These are phyloP conservation scores for Lasioglossum lativentre DNA, from an alignment of 2,888 invertebrate genomes.

Conservation along the genomic window DNA sequence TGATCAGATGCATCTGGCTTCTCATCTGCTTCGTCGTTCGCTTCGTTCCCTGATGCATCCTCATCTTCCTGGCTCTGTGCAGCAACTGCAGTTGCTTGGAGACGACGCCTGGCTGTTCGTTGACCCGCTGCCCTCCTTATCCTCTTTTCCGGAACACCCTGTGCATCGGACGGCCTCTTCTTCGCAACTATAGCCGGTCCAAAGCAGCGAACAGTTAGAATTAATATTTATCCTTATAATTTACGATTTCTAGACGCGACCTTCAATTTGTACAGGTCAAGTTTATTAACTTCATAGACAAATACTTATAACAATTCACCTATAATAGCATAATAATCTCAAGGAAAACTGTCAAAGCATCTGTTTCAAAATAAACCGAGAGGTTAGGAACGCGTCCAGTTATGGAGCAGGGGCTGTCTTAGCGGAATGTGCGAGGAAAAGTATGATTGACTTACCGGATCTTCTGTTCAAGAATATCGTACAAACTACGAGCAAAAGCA, in stretches of 20 bases:
- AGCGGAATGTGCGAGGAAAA: neutral
- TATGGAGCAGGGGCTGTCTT: neutral
- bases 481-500: constrained; percentile 71
- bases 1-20: constrained; percentile 87
- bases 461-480: constrained; percentile 68
- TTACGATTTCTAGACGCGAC: neutral
- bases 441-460: constrained; percentile 62
- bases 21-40: constrained; percentile 85
- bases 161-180: neutral
- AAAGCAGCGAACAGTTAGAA: neutral
- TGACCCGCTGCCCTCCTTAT: constrained; percentile 89
- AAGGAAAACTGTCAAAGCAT: constrained; percentile 33
- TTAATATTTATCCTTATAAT: neutral
- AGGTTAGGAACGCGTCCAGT: constrained; percentile 23
- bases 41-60: constrained; percentile 80
- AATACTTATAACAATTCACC: too few relatives aligned
- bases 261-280: neutral
- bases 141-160: constrained; percentile 49
- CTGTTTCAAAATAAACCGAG: constrained; percentile 31
- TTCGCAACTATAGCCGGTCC: constrained; percentile 23
- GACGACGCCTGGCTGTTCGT: constrained; percentile 89
- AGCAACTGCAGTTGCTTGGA: constrained; percentile 86
- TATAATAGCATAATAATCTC: neutral
- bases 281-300: too few relatives aligned
- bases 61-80: constrained; percentile 74